phyloP scores from a whole-genome alignment of 2,888 invertebrate species.

The Notodonta ziczac region DNA sequence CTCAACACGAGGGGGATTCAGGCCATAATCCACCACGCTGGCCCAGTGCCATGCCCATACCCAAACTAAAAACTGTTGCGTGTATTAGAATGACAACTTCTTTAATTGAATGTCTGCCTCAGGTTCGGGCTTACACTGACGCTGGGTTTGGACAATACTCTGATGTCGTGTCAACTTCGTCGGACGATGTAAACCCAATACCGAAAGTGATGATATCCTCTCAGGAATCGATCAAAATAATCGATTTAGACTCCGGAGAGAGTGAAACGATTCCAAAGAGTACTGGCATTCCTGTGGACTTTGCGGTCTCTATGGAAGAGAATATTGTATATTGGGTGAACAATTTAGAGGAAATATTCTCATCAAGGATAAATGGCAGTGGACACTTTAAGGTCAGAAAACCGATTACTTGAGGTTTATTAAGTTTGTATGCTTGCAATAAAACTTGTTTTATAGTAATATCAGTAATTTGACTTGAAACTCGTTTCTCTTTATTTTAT shows the following conservation, averaged over 20 bases:
- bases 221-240: constrained; percentile 88
- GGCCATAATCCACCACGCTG: too few species aligned
- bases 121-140: constrained; percentile 92
- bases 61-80: too few species aligned
- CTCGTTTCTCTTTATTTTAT: constrained; percentile 13
- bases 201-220: constrained; percentile 91
- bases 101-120: background rate
- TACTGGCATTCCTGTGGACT: constrained; percentile 88
- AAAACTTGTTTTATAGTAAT: too few species aligned
- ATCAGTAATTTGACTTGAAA: too few species aligned
- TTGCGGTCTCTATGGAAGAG: constrained; percentile 88
- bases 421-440: background rate
- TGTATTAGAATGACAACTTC: too few species aligned
- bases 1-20: too few species aligned
- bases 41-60: too few species aligned
- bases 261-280: constrained; percentile 86
- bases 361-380: constrained; percentile 83
- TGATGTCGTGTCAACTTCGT: constrained; percentile 83
- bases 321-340: constrained; percentile 93
- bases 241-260: constrained; percentile 90
- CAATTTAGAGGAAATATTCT: constrained; percentile 88
- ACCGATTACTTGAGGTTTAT: background rate
- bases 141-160: constrained; percentile 91
- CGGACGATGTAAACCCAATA: constrained; percentile 90
- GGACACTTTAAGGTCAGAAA: constrained; percentile 73